Percentiles rank a stretch among this genome's conserved stretches.
These are phyloP conservation scores for Arbacia lixula DNA, from an alignment of 53 echinoderm and acorn worm genomes.

Conservation along the genomic window DNA sequence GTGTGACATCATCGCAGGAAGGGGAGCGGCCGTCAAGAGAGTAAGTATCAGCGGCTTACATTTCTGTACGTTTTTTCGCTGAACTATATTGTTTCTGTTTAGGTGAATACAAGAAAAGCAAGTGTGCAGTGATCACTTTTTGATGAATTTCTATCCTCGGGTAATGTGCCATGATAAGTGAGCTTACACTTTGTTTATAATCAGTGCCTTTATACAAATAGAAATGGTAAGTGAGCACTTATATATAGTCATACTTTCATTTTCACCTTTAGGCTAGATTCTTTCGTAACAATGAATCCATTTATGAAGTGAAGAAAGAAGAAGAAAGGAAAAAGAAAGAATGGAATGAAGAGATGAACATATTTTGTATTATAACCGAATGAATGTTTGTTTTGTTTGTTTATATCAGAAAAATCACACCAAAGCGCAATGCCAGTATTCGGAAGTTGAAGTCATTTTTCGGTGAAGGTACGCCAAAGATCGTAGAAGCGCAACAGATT, in stretches of 20 bases:
- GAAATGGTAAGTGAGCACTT: too few species aligned
- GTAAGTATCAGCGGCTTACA: constrained; percentile 26
- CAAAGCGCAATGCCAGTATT: constrained; percentile 83
- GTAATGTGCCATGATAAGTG: too few species aligned
- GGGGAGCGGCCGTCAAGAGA: constrained; percentile 47
- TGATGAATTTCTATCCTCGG: too few species aligned
- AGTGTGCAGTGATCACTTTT: too few species aligned
- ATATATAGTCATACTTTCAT: too few species aligned
- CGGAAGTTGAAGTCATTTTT: constrained; percentile 83
- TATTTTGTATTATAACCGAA: neutral
- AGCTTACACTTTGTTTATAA: too few species aligned
- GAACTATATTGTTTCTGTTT: neutral
- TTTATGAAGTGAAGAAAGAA: neutral
- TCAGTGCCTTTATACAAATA: too few species aligned
- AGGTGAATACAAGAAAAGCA: neutral
- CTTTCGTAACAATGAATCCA: neutral
- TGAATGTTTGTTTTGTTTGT: neutral
- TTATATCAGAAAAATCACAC: constrained; percentile 66
- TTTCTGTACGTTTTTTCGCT: neutral
- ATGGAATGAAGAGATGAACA: neutral
- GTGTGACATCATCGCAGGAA: constrained; percentile 38
- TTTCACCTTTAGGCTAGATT: too few species aligned
- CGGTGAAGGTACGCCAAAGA: constrained; percentile 83
- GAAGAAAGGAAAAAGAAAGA: too few species aligned
- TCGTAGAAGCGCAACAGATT: constrained; percentile 67